Base-by-base conservation (phyloP, 1,140 invertebrate species). In the Drosophila teissieri region DNA sequence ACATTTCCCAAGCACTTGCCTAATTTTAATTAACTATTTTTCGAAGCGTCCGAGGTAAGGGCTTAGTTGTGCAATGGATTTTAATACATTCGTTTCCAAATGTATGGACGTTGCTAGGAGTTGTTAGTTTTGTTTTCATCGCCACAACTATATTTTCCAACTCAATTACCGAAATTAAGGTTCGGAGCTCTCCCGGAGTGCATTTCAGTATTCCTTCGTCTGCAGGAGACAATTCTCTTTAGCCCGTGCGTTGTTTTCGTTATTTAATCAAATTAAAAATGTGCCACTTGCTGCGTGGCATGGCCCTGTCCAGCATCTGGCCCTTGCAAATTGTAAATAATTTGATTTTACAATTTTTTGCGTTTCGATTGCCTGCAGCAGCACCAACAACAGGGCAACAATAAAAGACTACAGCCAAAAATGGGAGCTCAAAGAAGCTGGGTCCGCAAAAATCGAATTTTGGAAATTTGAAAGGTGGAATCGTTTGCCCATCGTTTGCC, bases 11-110 rank as follows among this genome's bases (percentile, higher is more conserved):
- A 68, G 54, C 78, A 73, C 69, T 82, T 82, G 74, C 82, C 68
- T 86, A 86, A 86, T 81, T 85, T 85, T 84, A 86, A 85, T 85
- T 86, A 85, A 86, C 82, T 80, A 58, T 86, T 81, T 80, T 77
- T 42, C 52, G 57, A 61, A 64, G 49, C 42, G 14, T 42, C 49
- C n/a, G 14, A 37, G 10, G 27, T 24, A 15, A 31, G 10, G 45
- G 48, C 22, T 15, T 64, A 3, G 46, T 65, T 68, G 27, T 53
- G 64, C 36, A 65, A 65, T 65, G 49, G 11, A 52, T 36, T 52
- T 31, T 2, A 31, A 31, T 31, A 31, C 31, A 8, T 31, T 31
- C 31, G 31, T 8, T 24, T 4, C 24, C 8, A 11, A 15, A n/a
- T 8, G 19, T 19, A 19, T 19, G 19, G 19, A 19, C 19, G 1